Base-by-base conservation (phyloP, 2,113 vertebrate species). In the Aegithalos caudatus region DNA sequence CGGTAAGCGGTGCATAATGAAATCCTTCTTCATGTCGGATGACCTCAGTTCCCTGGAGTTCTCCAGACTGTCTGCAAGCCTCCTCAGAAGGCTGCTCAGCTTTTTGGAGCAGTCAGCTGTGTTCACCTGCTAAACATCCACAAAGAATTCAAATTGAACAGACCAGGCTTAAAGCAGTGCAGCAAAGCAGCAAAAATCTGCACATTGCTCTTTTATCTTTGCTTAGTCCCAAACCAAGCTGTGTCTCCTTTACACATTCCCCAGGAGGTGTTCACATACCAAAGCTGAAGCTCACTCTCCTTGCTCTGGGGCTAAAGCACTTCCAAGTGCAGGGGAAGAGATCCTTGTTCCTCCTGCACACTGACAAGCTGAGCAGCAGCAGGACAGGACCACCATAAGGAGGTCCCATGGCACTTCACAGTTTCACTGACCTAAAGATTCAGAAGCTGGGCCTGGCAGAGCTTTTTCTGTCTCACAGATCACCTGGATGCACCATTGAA, bases 11-110 rank as follows among this genome's bases (percentile, higher is more conserved):
- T 97, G 98, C 51, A 13, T 91, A 74, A 99, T 95, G 76, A 99
- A 99, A 95, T 99, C 99, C 93, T 98, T 99, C 97, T 98, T 99
- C 98, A 99, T 98, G 83, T 98, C 98, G 2, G 97, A 95, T 10
- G 98, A 98, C 20, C 97, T 96, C 33, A 98, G 89, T 1, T 98
- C 97, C 65, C 85, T 78, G 58, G 66, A 95, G 38, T 60, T 74
- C 48, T 99, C 99, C 72, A 99, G 70, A 3, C 17, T 66, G 29
- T 98, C 98, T 31, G 98, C 98, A 74, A 99, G 97, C 33, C 29
- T 87, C 31, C 98, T 98, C 94, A 99, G 94, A 64, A 98, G 96
- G 64, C 91, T 83, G 11, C 98, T 98, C 88, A 99, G 86, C 42
- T 92, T 96, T 42, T 88, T 93, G 33, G 53, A 76, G 1, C 61